These are phyloP conservation scores for Cyclopterus lumpus DNA, from an alignment of 2,797 vertebrate genomes.

Conservation along the genomic window DNA sequence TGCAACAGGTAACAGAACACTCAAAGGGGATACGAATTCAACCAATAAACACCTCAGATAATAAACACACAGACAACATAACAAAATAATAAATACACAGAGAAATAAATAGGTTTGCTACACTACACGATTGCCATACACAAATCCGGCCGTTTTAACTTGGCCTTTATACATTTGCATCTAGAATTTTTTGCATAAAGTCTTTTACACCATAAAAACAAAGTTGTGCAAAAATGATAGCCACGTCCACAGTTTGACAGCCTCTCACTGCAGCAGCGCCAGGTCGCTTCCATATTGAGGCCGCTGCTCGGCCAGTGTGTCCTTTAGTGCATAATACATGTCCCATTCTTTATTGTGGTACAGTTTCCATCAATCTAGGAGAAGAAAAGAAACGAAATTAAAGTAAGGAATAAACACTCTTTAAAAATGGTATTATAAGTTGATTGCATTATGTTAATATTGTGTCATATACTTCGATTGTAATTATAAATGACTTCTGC, in stretches of 20 bases:
- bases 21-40: constrained; percentile 59
- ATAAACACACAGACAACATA: constrained; percentile 66
- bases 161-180: constrained; percentile 73
- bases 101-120: constrained; percentile 80
- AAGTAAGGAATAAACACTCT: constrained; percentile 1
- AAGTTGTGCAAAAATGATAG: constrained; percentile 87
- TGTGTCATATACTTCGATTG: not conserved
- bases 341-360: constrained; percentile 62
- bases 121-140: constrained; percentile 83
- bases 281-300: constrained; percentile 64
- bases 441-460: not conserved
- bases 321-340: constrained; percentile 84
- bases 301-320: constrained; percentile 64
- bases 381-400: not conserved
- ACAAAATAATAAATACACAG: constrained; percentile 76
- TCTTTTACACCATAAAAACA: constrained; percentile 81
- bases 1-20: constrained; percentile 68
- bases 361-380: constrained; percentile 59
- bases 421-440: not conserved
- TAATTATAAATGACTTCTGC: not conserved
- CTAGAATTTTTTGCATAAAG: constrained; percentile 84
- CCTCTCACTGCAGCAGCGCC: constrained; percentile 66
- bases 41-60: constrained; percentile 69
- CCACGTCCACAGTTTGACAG: constrained; percentile 81
- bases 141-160: constrained; percentile 64